Base-by-base conservation (phyloP, 2,113 vertebrate species). In the Mixornis gularis region DNA sequence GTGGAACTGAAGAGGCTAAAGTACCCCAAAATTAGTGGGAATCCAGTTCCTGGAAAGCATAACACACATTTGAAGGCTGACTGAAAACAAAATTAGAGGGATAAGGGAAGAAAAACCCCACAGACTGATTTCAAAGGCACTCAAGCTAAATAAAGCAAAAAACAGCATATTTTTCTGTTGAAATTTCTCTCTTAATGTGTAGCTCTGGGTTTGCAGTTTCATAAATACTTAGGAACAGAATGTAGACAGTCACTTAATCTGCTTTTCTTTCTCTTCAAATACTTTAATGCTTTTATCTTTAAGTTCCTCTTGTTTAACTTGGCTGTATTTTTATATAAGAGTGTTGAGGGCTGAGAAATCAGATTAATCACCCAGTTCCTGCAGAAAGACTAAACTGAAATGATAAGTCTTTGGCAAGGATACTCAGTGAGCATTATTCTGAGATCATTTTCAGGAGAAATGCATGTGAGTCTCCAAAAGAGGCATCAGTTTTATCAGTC, bases 271-370 rank as follows among this genome's bases (percentile, higher is more conserved):
- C 83, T 63, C 27, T 92, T 56, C 36, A 95, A 82, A 76, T 41
- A 65, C 52, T 92, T 91, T 20, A 43, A 11, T 40, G 15, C 27
- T 91, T 94, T 66, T 19, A 88, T 92, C 38, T 70, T 87, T 44
- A 60, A 60, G 52, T 79, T 82, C 32, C 21, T 85, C 56, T 71
- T 87, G 58, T 62, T 90, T 89, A 93, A 84, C 36, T 83, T 92
- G 76, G 60, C 52, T 73, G 13, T 58, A 19, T 60, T 63, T 85
- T 94, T 53, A 92, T 79, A 41, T 58, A 53, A n/a, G 68, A 83
- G 91, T 41, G 40, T 27, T 90, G 79, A 94, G 66, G 41, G 78
- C 46, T 65, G n/a, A 95, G 62, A 95, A 85, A 94, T 90, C 51
- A 89, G 66, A 90, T 71, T 84, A 73, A 85, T 78, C 51, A 70